A percentile compares a stretch with the other conserved stretches of the same genome.
Conservation (phyloP, 2,797 vertebrate genomes). For the Acanthurus tractus region DNA sequence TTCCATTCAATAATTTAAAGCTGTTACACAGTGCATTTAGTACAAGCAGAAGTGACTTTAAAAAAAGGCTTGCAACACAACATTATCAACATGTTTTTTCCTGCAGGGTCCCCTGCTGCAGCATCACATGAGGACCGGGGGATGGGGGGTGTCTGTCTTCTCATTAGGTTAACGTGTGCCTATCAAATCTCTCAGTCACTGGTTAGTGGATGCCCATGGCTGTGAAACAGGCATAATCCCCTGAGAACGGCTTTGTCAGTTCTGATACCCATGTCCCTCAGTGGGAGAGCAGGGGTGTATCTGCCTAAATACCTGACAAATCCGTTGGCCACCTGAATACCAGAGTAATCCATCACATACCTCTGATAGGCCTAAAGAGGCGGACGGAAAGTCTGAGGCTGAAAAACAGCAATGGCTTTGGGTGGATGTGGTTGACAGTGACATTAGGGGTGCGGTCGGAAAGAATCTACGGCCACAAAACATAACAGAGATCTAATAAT, state of each 20-base stretch:
- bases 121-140: neutral
- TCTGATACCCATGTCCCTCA: slow-evolving; percentile 70
- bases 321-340: slow-evolving; percentile 70
- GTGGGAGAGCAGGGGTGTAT: slow-evolving; percentile 55
- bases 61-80: neutral
- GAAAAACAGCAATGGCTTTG: slow-evolving; percentile 44
- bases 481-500: slow-evolving; percentile 53
- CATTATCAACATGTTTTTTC: neutral
- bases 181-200: slow-evolving; percentile 51
- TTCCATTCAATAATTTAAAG: neutral
- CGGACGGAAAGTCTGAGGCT: slow-evolving; percentile 47
- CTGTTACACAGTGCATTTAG: neutral
- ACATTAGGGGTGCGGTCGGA: slow-evolving; percentile 41
- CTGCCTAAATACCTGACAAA: slow-evolving; percentile 74
- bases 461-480: slow-evolving; percentile 41
- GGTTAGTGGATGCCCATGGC: slow-evolving; percentile 40
- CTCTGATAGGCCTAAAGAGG: slow-evolving; percentile 56
- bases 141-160: slow-evolving; percentile 12
- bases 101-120: neutral
- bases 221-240: slow-evolving; percentile 71
- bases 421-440: slow-evolving; percentile 45
- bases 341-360: slow-evolving; percentile 63
- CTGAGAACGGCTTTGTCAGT: slow-evolving; percentile 64
- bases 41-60: neutral
- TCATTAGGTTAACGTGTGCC: slow-evolving; percentile 49